Base-by-base conservation (phyloP, 23 tunicate genomes). In the Phallusia fumigata region DNA sequence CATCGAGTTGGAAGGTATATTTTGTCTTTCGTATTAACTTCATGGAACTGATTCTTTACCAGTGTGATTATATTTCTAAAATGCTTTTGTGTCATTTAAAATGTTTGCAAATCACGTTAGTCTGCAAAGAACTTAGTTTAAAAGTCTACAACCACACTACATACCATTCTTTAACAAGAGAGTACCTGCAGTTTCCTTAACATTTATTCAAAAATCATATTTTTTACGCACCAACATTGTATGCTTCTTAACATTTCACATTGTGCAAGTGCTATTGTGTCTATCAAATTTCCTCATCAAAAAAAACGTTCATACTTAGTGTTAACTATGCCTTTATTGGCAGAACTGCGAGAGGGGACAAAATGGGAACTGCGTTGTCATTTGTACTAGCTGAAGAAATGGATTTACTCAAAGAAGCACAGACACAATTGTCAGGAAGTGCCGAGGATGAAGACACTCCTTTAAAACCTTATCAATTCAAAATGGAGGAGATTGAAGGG, bases 401-500 rank as follows among this genome's bases (percentile, higher is more conserved):
- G 79, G 83, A 76, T 32, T 52, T 89, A 33, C 44, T 94, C 30
- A 65, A 77, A 51, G 49, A 79, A 5, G 90, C 86, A 11, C 98
- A 89, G 64, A 77, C 50, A 19, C 76, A 77, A 32, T 31, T 94
- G 74, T 35, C 91, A 6, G 76, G 72, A 28, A 65, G 33, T n/a
- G 86, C 78, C 12, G 83, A 76, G 5, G 90, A 88, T 13, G 74
- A 83, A 6, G 69, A 58, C 28, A 77, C 34, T 19, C 84, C 95
- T 8, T 19, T 95, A 73, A 88, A 88, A 21, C 89, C 92, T 8
- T 90, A 83, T 79, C 87, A 90, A 36, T 80, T 95, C 50, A 88
- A 84, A 44, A 90, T 90, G 99, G 87, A 87, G 32, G 99, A 90
- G 51, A 76, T 95, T 35, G 95, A 90, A 78, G 95, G 95, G 0